Evolutionary conservation across 2,888 invertebrate species (phyloP).

Genomic region (Dichetophora obliterata): DNA sequence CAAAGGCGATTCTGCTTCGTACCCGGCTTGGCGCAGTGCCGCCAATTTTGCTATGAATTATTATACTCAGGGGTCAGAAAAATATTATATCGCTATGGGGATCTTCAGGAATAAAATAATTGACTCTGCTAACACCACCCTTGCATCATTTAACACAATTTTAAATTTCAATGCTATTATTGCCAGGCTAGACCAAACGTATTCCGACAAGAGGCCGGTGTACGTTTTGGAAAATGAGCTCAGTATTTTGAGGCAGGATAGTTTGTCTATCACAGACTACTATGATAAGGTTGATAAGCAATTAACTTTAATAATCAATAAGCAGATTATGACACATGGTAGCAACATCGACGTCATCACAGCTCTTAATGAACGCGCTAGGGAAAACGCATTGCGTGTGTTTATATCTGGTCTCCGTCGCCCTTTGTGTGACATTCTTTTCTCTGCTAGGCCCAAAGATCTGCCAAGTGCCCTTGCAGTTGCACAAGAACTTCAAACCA

Average conservation of each 20-base stretch:
- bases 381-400: too few species aligned
- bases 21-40: background rate
- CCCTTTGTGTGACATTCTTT: conserved; percentile 11
- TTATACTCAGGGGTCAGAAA: background rate
- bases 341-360: too few species aligned
- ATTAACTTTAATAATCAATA: too few species aligned
- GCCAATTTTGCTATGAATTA: background rate
- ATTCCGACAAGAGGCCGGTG: too few species aligned
- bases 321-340: too few species aligned
- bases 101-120: background rate
- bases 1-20: too few species aligned
- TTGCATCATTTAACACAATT: background rate
- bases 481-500: conserved; percentile 20
- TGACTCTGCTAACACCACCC: background rate
- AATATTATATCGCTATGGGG: background rate
- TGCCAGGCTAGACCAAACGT: too few species aligned
- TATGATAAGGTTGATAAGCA: too few species aligned
- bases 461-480: conserved; percentile 6
- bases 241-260: background rate
- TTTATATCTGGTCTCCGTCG: background rate
- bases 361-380: too few species aligned
- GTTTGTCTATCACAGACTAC: background rate
- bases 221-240: too few species aligned
- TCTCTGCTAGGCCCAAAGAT: conserved; percentile 4
- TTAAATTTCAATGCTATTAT: background rate